Percentiles rank a stretch among this genome's conserved stretches.
phyloP scores from a whole-genome alignment of 1,140 invertebrate genomes.

The Trinorchestia longiramus region DNA sequence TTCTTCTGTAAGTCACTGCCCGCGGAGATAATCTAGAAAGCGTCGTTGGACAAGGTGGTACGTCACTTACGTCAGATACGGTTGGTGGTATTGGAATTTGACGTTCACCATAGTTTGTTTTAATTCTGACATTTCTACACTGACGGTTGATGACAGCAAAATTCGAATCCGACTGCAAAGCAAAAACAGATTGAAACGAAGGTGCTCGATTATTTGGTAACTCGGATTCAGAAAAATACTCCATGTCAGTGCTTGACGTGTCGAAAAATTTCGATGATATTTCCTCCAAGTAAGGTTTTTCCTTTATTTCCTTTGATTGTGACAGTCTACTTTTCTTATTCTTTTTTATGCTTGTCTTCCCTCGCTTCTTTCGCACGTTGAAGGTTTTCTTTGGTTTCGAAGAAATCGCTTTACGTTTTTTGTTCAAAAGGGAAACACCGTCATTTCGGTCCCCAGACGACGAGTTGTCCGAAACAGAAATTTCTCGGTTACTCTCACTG shows the following conservation, averaged over 20 bases:
- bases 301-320: background rate
- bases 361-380: background rate
- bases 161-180: background rate
- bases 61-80: background rate
- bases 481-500: slow-evolving; percentile 8
- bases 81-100: slow-evolving; percentile 33
- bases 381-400: background rate
- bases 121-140: slow-evolving; percentile 1
- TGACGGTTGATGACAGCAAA: slow-evolving; percentile 41
- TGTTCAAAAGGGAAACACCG: background rate
- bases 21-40: background rate
- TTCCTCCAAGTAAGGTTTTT: background rate
- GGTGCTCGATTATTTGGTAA: background rate
- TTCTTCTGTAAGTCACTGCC: background rate
- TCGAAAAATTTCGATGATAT: background rate
- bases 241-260: slow-evolving; percentile 37
- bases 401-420: background rate
- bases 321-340: background rate
- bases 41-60: background rate
- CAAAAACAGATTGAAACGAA: background rate
- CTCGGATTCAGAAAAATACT: slow-evolving; percentile 10
- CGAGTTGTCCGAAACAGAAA: background rate
- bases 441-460: background rate
- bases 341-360: background rate
- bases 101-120: slow-evolving; percentile 42